phyloP scores from a whole-genome alignment of 1,140 invertebrate genomes.

The Sycophaga agraensis region DNA sequence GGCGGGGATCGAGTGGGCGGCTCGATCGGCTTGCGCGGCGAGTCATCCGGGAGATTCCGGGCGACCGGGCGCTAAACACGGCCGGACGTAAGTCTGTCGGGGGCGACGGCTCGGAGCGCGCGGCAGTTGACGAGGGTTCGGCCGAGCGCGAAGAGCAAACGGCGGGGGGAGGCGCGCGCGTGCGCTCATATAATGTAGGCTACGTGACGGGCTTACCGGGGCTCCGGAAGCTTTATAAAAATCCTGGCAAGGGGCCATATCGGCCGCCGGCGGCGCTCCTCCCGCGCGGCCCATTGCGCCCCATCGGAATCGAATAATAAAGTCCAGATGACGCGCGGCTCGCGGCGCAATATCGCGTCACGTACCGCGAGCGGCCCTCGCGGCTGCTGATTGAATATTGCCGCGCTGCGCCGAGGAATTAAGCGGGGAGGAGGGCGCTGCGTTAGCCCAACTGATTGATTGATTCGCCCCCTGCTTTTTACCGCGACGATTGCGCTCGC shows the following conservation, averaged over 20 bases:
- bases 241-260: constrained; percentile 10
- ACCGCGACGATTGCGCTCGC: too few species aligned
- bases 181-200: neutral
- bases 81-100: too few species aligned
- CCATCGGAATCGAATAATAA: constrained; percentile 27
- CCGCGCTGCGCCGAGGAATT: neutral
- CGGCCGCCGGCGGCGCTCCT: neutral
- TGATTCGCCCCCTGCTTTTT: too few species aligned
- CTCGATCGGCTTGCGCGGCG: too few species aligned
- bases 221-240: constrained; percentile 25
- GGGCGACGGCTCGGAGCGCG: too few species aligned
- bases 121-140: constrained; percentile 40
- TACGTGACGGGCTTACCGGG: neutral
- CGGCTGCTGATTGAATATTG: neutral
- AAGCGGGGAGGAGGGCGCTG: too few species aligned
- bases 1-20: too few species aligned
- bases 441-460: too few species aligned
- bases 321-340: constrained; percentile 21
- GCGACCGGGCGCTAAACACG: too few species aligned
- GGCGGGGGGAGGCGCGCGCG: neutral
- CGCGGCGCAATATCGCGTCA: neutral
- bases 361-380: neutral
- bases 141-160: constrained; percentile 25
- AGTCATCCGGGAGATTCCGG: too few species aligned
- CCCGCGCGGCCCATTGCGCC: constrained; percentile 6